Evolutionary conservation across 2,797 vertebrate species (phyloP).

Genomic region (Pangasius sanitwongsei): DNA sequence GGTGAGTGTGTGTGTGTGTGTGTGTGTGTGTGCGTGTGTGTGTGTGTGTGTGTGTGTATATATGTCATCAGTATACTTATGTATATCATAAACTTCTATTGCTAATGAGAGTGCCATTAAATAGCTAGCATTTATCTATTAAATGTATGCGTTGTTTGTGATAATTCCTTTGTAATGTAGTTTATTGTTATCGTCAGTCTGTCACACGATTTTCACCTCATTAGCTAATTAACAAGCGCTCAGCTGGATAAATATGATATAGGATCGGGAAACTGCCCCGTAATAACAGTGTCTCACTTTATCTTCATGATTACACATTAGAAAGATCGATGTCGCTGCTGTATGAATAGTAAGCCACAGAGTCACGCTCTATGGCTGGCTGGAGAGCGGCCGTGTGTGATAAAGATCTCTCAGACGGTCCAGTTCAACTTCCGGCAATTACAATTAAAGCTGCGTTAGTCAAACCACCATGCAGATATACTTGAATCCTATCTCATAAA

Average conservation of each 20-base stretch:
- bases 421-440: constrained; percentile 29
- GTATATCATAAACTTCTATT: background rate
- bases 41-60: background rate
- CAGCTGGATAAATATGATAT: constrained; percentile 14
- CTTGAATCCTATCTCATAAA: constrained; percentile 23
- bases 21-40: too few species aligned
- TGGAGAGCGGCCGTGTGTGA: background rate
- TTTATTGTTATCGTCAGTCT: constrained; percentile 17
- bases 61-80: background rate
- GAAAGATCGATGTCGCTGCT: constrained; percentile 23
- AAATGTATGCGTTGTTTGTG: background rate
- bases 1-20: too few species aligned
- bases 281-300: constrained; percentile 9
- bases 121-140: background rate
- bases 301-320: constrained; percentile 26
- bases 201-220: constrained; percentile 5
- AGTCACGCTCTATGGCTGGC: background rate
- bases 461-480: constrained; percentile 8
- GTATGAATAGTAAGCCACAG: background rate
- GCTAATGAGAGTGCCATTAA: too few species aligned
- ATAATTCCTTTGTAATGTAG: background rate
- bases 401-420: constrained; percentile 35
- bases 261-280: background rate
- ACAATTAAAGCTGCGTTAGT: constrained; percentile 43
- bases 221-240: constrained; percentile 18